phyloP scores from a whole-genome alignment of 2,797 vertebrate species.

The Brachyrhaphis roseni region DNA sequence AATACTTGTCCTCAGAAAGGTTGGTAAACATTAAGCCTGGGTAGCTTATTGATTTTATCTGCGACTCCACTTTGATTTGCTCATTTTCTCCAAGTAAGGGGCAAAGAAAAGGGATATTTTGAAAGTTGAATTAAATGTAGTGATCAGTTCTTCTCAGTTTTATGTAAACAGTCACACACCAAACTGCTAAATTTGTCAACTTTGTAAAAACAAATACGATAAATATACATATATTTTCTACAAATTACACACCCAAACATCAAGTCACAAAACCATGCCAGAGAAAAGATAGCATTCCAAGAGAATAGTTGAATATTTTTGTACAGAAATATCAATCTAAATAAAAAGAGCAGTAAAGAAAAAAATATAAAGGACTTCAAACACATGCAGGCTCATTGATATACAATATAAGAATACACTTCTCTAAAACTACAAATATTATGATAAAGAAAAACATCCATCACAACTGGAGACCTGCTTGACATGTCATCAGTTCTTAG shows the following conservation, averaged over 20 bases:
- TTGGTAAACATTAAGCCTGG: slow-evolving; percentile 70
- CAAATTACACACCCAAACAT: slow-evolving; percentile 4
- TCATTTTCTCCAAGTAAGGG: slow-evolving; percentile 55
- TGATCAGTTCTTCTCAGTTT: slow-evolving; percentile 29
- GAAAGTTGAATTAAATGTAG: slow-evolving; percentile 38
- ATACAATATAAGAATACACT: slow-evolving; percentile 5
- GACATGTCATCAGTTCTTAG: slow-evolving; percentile 15
- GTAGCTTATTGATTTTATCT: slow-evolving; percentile 74
- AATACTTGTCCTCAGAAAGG: slow-evolving; percentile 57
- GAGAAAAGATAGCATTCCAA: slow-evolving; percentile 19
- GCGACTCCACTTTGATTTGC: slow-evolving; percentile 67
- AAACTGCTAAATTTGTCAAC: slow-evolving; percentile 10
- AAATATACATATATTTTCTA: background rate
- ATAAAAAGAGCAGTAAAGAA: slow-evolving; percentile 35
- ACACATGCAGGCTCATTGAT: slow-evolving; percentile 22
- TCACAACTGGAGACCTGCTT: slow-evolving; percentile 53
- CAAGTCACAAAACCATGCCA: slow-evolving; percentile 8
- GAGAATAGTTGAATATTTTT: slow-evolving; percentile 20
- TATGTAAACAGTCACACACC: slow-evolving; percentile 10
- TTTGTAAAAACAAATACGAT: slow-evolving; percentile 16
- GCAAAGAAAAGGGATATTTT: slow-evolving; percentile 42
- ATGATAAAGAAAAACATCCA: slow-evolving; percentile 29
- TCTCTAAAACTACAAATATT: slow-evolving; percentile 23
- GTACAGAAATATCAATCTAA: slow-evolving; percentile 21
- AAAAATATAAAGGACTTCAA: slow-evolving; percentile 47